Base-by-base conservation (phyloP, 2,113 vertebrate genomes). In the Sebastes schlegelii region DNA sequence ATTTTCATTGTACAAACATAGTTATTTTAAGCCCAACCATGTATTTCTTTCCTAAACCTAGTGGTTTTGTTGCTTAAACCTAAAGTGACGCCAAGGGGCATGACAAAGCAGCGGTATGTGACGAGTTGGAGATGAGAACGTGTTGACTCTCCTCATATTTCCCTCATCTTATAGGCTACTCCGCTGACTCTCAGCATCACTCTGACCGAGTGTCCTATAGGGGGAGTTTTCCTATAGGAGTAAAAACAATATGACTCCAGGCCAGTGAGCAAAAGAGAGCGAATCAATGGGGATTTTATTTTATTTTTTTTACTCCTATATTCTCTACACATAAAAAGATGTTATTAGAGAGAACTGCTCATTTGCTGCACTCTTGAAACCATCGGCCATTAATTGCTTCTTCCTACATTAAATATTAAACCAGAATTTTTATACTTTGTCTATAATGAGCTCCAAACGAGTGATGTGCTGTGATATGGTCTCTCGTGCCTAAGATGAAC, bases 361-460 rank as follows among this genome's bases (percentile, higher is more conserved):
- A 64, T 4, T 0, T 23, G 19, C 16, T 40, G 55, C 13, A n/a
- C 55, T 76, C 11, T 43, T 46, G 45, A 77, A 81, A 77, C 19
- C 21, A 79, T 58, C 45, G 62, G 8, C 1, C 72, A 73, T 80
- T 51, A 88, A 82, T 43, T 62, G 34, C 46, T 58, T 84, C 42
- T 68, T 85, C 62, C 52, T 12, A 55, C 80, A 88, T 90, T 19
- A 87, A 84, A 84, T 76, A 90, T 86, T 84, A 86, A 92, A 65
- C 17, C 21, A 49, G 16, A 84, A 68, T 68, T 61, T 26, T 82
- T 60, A 73, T n/a, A 46, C 58, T 67, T 72, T 82, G 46, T 17
- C 17, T 79, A 26, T 26, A 77, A 82, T 82, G 60, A 88, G 73
- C 62, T 67, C 67, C 77, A 82, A 85, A 80, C 76, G 51, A 82